Conservation (phyloP, 2,113 vertebrate genomes). For the Barnardius zonarius region DNA sequence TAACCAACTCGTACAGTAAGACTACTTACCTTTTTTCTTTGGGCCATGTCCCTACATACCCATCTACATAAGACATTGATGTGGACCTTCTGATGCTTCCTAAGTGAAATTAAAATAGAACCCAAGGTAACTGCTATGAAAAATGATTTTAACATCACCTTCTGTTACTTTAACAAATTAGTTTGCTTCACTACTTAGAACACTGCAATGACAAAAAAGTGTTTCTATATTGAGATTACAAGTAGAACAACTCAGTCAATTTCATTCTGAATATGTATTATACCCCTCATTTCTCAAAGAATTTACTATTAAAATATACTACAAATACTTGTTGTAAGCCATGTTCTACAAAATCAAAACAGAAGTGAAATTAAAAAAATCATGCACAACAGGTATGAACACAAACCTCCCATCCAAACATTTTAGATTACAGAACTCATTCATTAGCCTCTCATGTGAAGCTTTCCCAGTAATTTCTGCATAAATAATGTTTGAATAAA, state of each 20-base stretch:
- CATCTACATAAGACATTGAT: slow-evolving; percentile 97
- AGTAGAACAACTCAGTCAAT: background rate
- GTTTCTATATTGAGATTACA: background rate
- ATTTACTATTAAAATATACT: background rate
- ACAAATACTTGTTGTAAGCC: background rate
- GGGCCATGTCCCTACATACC: slow-evolving; percentile 94
- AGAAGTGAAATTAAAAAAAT: background rate
- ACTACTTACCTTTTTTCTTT: slow-evolving; percentile 90
- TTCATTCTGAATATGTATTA: background rate
- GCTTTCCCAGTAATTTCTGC: background rate
- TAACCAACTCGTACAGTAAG: background rate
- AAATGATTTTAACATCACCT: background rate
- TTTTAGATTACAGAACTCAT: background rate
- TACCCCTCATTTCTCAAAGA: background rate
- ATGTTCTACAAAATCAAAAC: background rate
- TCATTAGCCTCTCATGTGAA: background rate
- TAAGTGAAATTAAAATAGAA: slow-evolving; percentile 63
- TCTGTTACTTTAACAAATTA: background rate
- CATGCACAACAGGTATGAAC: background rate
- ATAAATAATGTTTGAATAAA: background rate
- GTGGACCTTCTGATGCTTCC: slow-evolving; percentile 92
- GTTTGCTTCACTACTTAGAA: background rate
- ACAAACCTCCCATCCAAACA: background rate
- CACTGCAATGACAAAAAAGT: background rate
- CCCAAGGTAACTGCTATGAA: background rate